Base-by-base conservation (phyloP, 2,888 invertebrate species). In the Tromatobia lineatoria region DNA sequence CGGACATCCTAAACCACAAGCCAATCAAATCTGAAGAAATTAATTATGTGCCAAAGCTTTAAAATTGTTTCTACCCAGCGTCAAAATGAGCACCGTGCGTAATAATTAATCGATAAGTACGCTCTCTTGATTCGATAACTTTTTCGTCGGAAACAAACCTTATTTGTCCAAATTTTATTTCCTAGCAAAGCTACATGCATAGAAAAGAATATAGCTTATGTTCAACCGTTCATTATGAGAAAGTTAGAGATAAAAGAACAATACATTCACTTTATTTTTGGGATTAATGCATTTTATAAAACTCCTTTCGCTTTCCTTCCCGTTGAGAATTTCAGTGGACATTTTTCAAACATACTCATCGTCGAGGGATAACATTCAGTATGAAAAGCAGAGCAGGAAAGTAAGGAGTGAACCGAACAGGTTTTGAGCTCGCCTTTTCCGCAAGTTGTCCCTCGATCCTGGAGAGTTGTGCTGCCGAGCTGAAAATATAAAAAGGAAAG, bases 381-480 rank as follows among this genome's bases (percentile, higher is more conserved):
- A 18, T 57, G 13, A 13, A 38, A 57, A 8, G 34, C 42, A 52
- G 8, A 47, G 15, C 23, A 8, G 20, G 10, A 59, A 77, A 61
- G 78, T 64, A 7, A 20, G 15, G 11, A 20, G 29, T 47, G 29
- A 34, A 74, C 34, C 47, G 47, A 74, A 45, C 18, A 20, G 47
- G 50, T 47, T 74, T 69, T 61, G 52, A 80, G 69, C 59, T 70
- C 61, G 57, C 59, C 23, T 61, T 69, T 78, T 67, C 71, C 75
- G 77, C 61, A 76, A 81, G 66, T 76, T 76, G 79, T 80, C 47
- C 52, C 64, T 18, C 67, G 73, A 71, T 64, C 47, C 59, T 18
- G 42, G 73, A 42, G 75, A 75, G 45, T 76, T 57, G 76, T 59
- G 47, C 75, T 29, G 25, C 66, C 25, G 20, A 13, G 18, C 15